Conservation (phyloP, 2,797 vertebrate species). For the Garrulus glandarius region DNA sequence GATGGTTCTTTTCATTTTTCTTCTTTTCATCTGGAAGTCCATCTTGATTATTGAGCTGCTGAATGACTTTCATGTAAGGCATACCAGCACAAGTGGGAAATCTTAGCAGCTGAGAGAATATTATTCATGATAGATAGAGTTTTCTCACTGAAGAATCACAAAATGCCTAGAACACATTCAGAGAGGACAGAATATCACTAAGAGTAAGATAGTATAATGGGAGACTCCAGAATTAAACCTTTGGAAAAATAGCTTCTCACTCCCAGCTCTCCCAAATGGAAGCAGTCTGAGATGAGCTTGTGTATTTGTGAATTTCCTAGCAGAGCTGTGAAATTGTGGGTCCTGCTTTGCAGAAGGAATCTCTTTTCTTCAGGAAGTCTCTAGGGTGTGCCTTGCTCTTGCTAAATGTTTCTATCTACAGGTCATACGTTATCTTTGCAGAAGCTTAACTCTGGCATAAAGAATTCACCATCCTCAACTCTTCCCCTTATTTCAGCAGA, state of each 20-base stretch:
- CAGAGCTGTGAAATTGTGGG: neutral
- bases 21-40: neutral
- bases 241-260: neutral
- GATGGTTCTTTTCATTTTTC: neutral
- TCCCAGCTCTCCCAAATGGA: neutral
- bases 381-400: neutral
- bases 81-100: neutral
- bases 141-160: neutral
- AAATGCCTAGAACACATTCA: neutral
- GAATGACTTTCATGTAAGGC: neutral
- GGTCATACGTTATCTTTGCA: neutral
- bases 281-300: neutral
- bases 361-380: neutral
- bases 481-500: neutral
- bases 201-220: neutral
- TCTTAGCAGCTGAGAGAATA: neutral
- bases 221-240: neutral
- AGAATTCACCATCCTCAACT: neutral
- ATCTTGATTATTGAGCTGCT: neutral
- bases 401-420: neutral
- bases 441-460: neutral
- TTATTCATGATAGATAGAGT: neutral
- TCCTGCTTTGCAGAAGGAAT: neutral
- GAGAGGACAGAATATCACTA: neutral
- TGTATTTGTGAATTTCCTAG: neutral